These are phyloP conservation scores for Argynnis bischoffii DNA, from an alignment of 2,888 invertebrate species.

Conservation along the genomic window DNA sequence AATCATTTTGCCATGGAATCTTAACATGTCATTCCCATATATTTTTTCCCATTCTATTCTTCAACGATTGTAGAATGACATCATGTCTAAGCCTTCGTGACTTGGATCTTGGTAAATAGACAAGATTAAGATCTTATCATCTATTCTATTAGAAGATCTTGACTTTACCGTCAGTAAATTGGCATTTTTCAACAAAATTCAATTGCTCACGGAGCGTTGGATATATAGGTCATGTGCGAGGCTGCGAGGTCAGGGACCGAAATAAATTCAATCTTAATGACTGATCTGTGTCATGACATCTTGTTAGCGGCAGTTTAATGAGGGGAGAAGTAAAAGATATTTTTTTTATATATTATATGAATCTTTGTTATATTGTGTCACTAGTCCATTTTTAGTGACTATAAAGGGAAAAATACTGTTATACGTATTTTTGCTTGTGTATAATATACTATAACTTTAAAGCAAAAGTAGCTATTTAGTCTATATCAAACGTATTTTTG, in stretches of 20 bases:
- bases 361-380: background rate
- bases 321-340: background rate
- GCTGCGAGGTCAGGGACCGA: constrained; percentile 35
- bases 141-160: too few relatives aligned
- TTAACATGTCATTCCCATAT: too few relatives aligned
- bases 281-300: constrained; percentile 31
- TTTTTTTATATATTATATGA: background rate
- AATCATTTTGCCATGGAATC: too few relatives aligned
- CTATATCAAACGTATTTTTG: too few relatives aligned
- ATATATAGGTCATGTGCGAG: constrained; percentile 30
- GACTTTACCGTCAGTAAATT: constrained; percentile 4
- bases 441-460: too few relatives aligned
- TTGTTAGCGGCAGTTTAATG: constrained; percentile 14
- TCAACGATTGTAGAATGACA: too few relatives aligned
- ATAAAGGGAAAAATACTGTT: too few relatives aligned
- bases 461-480: too few relatives aligned
- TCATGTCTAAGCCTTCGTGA: too few relatives aligned
- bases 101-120: background rate
- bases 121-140: too few relatives aligned
- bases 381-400: background rate
- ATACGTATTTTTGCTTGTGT: too few relatives aligned
- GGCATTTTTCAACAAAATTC: constrained; percentile 14
- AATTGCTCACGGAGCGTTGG: constrained; percentile 21
- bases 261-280: constrained; percentile 33
- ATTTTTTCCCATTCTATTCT: too few relatives aligned